Conservation (phyloP, 2,113 vertebrate genomes). For the Oceanodroma tethys region DNA sequence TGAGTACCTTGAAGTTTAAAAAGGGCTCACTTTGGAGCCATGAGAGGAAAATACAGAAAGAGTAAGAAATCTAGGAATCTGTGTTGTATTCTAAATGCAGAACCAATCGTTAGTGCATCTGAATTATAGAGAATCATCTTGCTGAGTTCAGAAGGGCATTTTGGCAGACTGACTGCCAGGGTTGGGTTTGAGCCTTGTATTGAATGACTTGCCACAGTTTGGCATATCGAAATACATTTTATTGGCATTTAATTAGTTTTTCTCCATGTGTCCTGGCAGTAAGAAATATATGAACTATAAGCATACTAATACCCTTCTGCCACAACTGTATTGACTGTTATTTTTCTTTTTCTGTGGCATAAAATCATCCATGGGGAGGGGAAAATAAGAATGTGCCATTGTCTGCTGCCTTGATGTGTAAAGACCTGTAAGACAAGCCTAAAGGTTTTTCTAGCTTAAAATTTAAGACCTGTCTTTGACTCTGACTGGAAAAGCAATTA, state of each 20-base stretch:
- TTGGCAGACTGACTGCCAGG: background rate
- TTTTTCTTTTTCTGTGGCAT: background rate
- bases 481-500: slow-evolving; percentile 51
- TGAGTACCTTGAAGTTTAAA: background rate
- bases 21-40: background rate
- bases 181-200: background rate
- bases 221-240: background rate
- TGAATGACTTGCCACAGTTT: background rate
- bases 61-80: background rate
- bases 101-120: background rate
- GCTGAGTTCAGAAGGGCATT: background rate
- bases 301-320: background rate
- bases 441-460: slow-evolving; percentile 19
- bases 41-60: background rate
- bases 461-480: slow-evolving; percentile 33
- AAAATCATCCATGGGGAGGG: background rate
- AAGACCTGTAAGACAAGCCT: slow-evolving; percentile 16
- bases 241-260: background rate
- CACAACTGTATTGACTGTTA: background rate
- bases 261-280: background rate
- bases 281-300: background rate
- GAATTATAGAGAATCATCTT: background rate
- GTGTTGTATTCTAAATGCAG: background rate
- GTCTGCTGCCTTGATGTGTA: background rate
- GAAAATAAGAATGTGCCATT: background rate